These are phyloP conservation scores for Cuniculus paca DNA, from an alignment of 2,797 vertebrate genomes.

Conservation along the genomic window DNA sequence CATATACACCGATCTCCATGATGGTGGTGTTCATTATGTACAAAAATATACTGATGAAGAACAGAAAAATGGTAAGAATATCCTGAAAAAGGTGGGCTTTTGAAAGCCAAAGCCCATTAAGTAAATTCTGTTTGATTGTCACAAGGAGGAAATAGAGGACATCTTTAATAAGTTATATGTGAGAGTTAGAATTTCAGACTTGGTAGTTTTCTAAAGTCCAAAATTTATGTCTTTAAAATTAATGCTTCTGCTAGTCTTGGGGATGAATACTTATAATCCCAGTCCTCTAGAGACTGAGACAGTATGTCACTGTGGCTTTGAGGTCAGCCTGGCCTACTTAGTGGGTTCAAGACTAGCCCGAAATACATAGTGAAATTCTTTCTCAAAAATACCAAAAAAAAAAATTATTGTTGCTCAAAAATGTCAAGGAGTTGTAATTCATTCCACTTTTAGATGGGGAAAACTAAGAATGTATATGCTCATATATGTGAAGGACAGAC, in stretches of 20 bases:
- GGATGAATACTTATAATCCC: background rate
- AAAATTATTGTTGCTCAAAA: background rate
- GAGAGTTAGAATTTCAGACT: background rate
- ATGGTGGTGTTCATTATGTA: background rate
- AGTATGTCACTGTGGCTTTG: background rate
- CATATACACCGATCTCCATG: background rate
- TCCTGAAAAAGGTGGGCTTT: background rate
- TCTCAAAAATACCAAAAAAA: background rate
- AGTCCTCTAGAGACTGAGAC: background rate
- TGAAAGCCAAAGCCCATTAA: background rate
- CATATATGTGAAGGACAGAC: background rate
- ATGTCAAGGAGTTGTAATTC: background rate
- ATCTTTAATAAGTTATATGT: background rate
- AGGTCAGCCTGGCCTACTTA: background rate
- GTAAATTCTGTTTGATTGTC: background rate
- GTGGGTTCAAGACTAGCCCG: background rate
- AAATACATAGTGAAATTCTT: background rate
- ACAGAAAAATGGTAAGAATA: background rate
- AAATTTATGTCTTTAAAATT: constrained; percentile 9
- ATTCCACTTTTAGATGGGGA: background rate
- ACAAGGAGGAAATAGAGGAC: background rate
- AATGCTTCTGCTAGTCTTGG: background rate
- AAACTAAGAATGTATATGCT: background rate
- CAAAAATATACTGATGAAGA: too few relatives aligned
- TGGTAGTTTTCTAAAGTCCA: background rate